phyloP scores from a whole-genome alignment of 2,888 invertebrate genomes.

The Barypeithes pellucidus region DNA sequence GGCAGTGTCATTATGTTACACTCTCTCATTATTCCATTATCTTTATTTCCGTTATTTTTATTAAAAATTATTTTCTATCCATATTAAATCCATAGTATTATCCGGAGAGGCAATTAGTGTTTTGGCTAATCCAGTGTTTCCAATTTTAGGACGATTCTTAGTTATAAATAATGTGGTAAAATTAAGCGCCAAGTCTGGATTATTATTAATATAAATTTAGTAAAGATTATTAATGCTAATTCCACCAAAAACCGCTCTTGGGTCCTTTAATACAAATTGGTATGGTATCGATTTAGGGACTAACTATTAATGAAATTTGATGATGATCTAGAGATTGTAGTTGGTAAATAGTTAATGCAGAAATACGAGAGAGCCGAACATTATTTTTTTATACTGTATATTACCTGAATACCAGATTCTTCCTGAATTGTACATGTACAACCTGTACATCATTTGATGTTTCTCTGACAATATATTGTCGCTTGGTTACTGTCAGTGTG shows the following conservation, averaged over 20 bases:
- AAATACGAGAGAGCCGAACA: neutral
- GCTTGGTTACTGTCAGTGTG: conserved; percentile 26
- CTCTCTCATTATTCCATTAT: too few species aligned
- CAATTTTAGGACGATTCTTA: conserved; percentile 12
- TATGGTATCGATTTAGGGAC: conserved; percentile 28
- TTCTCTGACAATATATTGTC: neutral
- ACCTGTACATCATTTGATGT: neutral
- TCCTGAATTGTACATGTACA: neutral
- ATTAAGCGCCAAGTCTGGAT: conserved; percentile 35
- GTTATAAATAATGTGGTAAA: conserved; percentile 28
- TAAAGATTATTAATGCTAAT: conserved; percentile 34
- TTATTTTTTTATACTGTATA: neutral
- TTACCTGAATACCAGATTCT: neutral
- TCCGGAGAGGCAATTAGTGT: conserved; percentile 2
- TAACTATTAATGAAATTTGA: conserved; percentile 38
- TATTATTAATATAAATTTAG: conserved; percentile 48
- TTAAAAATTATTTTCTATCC: neutral
- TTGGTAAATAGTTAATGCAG: conserved; percentile 21
- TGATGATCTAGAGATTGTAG: conserved; percentile 24
- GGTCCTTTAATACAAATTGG: conserved; percentile 35
- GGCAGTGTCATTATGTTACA: too few species aligned
- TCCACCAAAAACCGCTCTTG: conserved; percentile 31
- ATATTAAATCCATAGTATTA: neutral
- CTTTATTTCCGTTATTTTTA: too few species aligned
- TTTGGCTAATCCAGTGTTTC: conserved; percentile 26